These are phyloP conservation scores for Dromococcyx pavoninus DNA, from an alignment of 2,797 vertebrate genomes.

Conservation along the genomic window DNA sequence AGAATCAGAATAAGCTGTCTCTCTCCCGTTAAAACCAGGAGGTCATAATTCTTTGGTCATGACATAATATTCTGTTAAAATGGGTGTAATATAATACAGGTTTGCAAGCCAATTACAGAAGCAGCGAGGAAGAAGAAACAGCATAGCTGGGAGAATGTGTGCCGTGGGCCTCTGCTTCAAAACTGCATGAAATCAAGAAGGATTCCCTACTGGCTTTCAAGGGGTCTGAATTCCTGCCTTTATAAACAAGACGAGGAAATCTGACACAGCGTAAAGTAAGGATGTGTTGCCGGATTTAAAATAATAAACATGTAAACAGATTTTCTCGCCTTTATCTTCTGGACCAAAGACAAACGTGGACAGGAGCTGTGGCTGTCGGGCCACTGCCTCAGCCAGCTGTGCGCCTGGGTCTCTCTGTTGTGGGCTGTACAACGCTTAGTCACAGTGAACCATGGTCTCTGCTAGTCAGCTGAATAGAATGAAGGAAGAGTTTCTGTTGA, in stretches of 20 bases:
- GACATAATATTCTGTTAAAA: conserved; percentile 70
- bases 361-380: neutral
- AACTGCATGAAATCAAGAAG: neutral
- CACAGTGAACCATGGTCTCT: conserved; percentile 92
- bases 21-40: conserved; percentile 72
- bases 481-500: conserved; percentile 54
- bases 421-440: conserved; percentile 73
- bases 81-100: conserved; percentile 42
- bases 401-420: neutral
- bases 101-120: conserved; percentile 61
- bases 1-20: conserved; percentile 69
- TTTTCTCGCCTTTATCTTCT: conserved; percentile 27
- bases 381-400: neutral
- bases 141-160: neutral
- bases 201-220: conserved; percentile 36
- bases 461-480: conserved; percentile 65
- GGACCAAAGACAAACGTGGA: conserved; percentile 6
- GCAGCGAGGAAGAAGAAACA: conserved; percentile 31
- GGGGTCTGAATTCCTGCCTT: conserved; percentile 31
- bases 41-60: conserved; percentile 80
- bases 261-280: neutral
- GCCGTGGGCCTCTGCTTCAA: conserved; percentile 4
- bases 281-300: conserved; percentile 32
- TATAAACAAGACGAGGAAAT: conserved; percentile 21
- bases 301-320: conserved; percentile 56